These are phyloP conservation scores for Pampus argenteus DNA, from an alignment of 2,797 vertebrate species.

Conservation along the genomic window DNA sequence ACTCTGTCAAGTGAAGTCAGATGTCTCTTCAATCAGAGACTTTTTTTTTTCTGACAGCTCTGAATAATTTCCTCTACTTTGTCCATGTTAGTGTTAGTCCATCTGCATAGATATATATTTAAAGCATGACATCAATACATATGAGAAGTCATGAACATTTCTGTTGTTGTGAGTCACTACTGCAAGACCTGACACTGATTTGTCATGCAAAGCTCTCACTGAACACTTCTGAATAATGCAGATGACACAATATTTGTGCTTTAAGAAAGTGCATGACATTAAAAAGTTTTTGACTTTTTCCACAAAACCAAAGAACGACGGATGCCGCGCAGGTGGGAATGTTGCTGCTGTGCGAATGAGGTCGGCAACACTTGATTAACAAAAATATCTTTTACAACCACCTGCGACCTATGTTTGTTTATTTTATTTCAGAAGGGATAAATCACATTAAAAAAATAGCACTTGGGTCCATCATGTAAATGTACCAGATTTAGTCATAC, in stretches of 20 bases:
- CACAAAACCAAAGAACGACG: neutral
- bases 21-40: conserved; percentile 21
- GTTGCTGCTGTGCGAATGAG: conserved; percentile 43
- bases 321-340: conserved; percentile 27
- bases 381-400: conserved; percentile 6
- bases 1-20: conserved; percentile 43
- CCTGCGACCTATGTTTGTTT: too few relatives aligned
- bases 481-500: too few relatives aligned
- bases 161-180: conserved; percentile 64
- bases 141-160: conserved; percentile 32
- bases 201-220: conserved; percentile 35
- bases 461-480: too few relatives aligned
- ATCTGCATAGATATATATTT: conserved; percentile 45
- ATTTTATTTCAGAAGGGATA: too few relatives aligned
- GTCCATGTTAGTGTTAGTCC: neutral
- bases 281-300: conserved; percentile 11
- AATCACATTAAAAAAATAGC: too few relatives aligned
- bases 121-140: conserved; percentile 51
- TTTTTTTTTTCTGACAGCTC: conserved; percentile 25
- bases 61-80: conserved; percentile 18
- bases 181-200: conserved; percentile 36
- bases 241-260: conserved; percentile 25
- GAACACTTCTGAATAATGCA: conserved; percentile 22
- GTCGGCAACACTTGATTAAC: conserved; percentile 20
- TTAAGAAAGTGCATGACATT: conserved; percentile 13